Evolutionary conservation across 64 coral and sea anemone genomes (phyloP), one percentile per base, ranked within the genome.

Genomic region (Pocillopora damicornis): DNA sequence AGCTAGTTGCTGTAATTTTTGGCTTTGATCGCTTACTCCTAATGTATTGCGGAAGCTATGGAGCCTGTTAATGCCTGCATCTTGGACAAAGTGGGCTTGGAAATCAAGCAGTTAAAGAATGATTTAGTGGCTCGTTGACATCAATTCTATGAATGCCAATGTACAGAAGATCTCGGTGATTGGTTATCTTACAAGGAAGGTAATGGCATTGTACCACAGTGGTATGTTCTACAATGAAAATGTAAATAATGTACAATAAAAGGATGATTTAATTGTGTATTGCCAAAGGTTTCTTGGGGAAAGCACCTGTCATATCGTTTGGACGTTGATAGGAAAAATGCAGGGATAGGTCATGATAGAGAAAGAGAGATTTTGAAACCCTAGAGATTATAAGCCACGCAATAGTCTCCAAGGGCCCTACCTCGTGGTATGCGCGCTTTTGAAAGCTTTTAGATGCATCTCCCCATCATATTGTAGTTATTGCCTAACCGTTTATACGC

Each of bases 161-260:
- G 25, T 15, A 81, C 25, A 80, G 60, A 60, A 15, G 15, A 23
- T 35, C 60, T 81, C 30, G 13, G 26, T 15, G 26, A 57, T 57
- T 85, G 14, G 62, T 35, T 63, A 68, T 65, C 81, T 69, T 71
- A 17, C 13, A 26, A 85, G 81, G 63, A 83, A 71, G 56, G 64
- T 69, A 72, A 72, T 37, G 81, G 72, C 81, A 45, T 85, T 85
- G 81, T 85, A 85, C 81, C 81, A 85, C 81, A 85, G 57, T 85
- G 81, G 81, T 85, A 85, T 85, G 81, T 85, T 67, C 15, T 60
- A 77, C 38, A 77, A 79, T 65, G 5, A 82, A 82, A 42, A 61
- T 82, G 80, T 82, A 85, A 85, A 85, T 85, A 85, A 36, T 85
- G 64, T 85, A 85, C 38, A 58, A 85, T 72, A 58, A 85, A 85